These are phyloP conservation scores for Thereva nobilitata DNA, from an alignment of 2,888 invertebrate species.

Conservation along the genomic window DNA sequence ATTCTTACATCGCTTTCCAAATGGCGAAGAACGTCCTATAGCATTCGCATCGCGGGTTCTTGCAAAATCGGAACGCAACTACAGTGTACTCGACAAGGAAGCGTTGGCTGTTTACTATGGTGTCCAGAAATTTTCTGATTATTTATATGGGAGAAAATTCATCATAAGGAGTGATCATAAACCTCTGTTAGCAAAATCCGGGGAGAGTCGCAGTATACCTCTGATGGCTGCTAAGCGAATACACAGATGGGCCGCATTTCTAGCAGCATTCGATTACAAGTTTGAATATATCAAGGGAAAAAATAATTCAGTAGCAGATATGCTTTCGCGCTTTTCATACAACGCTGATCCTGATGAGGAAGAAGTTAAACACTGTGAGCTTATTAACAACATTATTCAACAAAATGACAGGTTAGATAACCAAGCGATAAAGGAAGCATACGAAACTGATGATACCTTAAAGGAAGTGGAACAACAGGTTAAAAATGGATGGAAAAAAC, in stretches of 20 bases:
- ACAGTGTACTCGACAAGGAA: conserved; percentile 47
- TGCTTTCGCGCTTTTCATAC: not conserved
- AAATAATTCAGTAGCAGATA: not conserved
- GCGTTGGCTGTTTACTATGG: conserved; percentile 52
- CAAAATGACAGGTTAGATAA: too few relatives aligned
- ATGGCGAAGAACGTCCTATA: conserved; percentile 53
- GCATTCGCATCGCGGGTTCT: conserved; percentile 51
- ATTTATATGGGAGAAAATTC: conserved; percentile 53
- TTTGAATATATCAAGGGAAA: not conserved
- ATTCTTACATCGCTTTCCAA: conserved; percentile 48
- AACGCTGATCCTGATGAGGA: not conserved
- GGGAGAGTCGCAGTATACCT: conserved; percentile 46
- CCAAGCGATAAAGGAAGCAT: too few relatives aligned
- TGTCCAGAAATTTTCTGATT: conserved; percentile 53
- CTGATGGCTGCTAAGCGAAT: conserved; percentile 47
- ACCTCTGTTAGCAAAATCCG: conserved; percentile 48
- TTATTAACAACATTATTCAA: not conserved
- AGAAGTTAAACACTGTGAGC: not conserved
- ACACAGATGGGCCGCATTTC: conserved; percentile 7
- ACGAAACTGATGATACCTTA: too few relatives aligned
- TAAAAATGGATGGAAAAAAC: not conserved
- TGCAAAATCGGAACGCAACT: conserved; percentile 46
- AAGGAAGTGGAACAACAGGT: not conserved
- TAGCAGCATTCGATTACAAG: not conserved
- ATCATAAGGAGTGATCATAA: conserved; percentile 51